Percentiles rank a stretch among this genome's conserved stretches.
Conservation (phyloP, 2,888 invertebrate genomes). For the Scaptomyza parva region DNA sequence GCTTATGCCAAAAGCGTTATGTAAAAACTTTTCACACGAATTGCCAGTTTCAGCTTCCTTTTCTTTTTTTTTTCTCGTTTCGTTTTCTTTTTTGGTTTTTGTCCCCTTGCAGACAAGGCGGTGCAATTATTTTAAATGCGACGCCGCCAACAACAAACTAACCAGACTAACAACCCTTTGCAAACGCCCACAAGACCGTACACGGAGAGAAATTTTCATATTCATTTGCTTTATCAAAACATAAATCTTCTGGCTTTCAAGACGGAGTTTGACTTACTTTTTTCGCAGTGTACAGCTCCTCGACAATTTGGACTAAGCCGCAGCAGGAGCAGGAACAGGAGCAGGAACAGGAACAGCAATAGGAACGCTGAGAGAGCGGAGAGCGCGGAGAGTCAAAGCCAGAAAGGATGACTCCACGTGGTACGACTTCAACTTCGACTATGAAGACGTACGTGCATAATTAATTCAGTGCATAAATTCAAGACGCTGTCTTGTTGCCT, state of each 20-base stretch:
- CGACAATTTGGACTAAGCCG: slow-evolving; percentile 28
- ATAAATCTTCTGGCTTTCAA: not conserved
- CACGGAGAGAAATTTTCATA: not conserved
- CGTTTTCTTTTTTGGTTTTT: slow-evolving; percentile 33
- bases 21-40: slow-evolving; percentile 77
- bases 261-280: not conserved
- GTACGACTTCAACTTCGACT: slow-evolving; percentile 19
- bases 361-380: too few species aligned
- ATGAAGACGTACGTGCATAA: slow-evolving; percentile 78
- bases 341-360: slow-evolving; percentile 19
- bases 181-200: not conserved
- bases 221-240: not conserved
- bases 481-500: slow-evolving; percentile 61
- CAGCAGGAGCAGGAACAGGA: slow-evolving; percentile 25
- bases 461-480: slow-evolving; percentile 80
- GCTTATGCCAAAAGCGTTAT: slow-evolving; percentile 76
- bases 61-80: not conserved
- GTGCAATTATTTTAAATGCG: slow-evolving; percentile 79
- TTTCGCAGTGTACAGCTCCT: not conserved
- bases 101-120: slow-evolving; percentile 36
- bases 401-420: slow-evolving; percentile 24
- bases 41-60: slow-evolving; percentile 45
- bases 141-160: slow-evolving; percentile 62
- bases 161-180: slow-evolving; percentile 53
- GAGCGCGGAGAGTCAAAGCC: slow-evolving; percentile 39